A percentile compares a stretch with the other conserved stretches of the same genome.
These are phyloP conservation scores for Lepus townsendii DNA, from an alignment of 2,797 vertebrate species.

Conservation along the genomic window DNA sequence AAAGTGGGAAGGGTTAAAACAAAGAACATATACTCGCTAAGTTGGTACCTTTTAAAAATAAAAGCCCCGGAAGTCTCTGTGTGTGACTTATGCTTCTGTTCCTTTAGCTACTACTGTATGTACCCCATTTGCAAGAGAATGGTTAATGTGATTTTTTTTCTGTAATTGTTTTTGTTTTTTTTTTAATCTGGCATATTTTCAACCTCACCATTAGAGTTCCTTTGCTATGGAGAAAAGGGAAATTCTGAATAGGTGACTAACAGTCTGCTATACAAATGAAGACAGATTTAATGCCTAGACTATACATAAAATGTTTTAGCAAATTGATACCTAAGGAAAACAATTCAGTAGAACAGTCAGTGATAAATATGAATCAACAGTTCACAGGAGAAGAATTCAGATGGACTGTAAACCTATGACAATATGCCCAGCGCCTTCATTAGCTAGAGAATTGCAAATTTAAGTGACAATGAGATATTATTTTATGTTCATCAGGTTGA, in stretches of 20 bases:
- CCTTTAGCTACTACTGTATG: not conserved
- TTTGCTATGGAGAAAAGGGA: not conserved
- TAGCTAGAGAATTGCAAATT: constrained; percentile 15
- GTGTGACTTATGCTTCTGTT: not conserved
- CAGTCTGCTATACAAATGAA: not conserved
- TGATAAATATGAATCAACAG: not conserved
- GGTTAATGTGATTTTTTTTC: not conserved
- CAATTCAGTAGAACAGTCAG: not conserved
- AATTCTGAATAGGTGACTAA: not conserved
- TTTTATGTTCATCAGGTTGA: not conserved
- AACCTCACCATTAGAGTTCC: not conserved
- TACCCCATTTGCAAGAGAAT: not conserved
- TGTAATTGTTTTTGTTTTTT: constrained; percentile 30
- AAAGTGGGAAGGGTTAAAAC: not conserved
- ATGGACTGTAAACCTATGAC: not conserved
- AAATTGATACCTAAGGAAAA: not conserved
- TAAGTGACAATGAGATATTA: not conserved
- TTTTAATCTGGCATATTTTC: not conserved
- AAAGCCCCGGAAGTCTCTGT: not conserved
- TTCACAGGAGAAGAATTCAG: not conserved
- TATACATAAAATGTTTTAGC: not conserved
- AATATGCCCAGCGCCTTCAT: not conserved
- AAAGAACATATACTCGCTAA: not conserved
- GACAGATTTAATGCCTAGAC: not conserved
- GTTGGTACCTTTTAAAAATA: not conserved